These are phyloP conservation scores for Mesochorus sp. DNA, from an alignment of 2,888 invertebrate genomes.

Conservation along the genomic window DNA sequence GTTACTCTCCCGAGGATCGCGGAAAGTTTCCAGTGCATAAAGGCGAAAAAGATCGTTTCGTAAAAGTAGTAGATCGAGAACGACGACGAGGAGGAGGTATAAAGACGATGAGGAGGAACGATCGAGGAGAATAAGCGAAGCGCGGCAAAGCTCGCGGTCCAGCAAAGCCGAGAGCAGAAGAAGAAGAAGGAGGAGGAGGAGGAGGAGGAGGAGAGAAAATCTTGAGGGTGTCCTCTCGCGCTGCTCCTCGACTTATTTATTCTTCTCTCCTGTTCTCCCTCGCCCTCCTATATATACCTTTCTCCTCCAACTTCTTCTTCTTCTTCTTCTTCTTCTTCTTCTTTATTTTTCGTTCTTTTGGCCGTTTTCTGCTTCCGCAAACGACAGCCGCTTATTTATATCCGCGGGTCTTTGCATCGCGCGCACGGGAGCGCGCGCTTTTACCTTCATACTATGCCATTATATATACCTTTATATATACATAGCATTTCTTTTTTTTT, in stretches of 20 bases:
- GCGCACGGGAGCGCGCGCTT: constrained; percentile 70
- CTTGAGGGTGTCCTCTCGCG: constrained; percentile 58
- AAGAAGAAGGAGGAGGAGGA: background rate
- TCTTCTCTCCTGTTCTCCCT: constrained; percentile 78
- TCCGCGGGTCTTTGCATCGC: constrained; percentile 80
- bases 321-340: constrained; percentile 30
- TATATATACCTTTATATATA: constrained; percentile 19
- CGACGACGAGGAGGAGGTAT: constrained; percentile 39
- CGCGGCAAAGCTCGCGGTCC: constrained; percentile 57
- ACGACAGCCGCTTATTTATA: constrained; percentile 82
- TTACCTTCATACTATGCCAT: constrained; percentile 63
- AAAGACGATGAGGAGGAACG: constrained; percentile 53
- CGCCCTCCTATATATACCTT: constrained; percentile 67
- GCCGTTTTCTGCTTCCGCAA: constrained; percentile 82
- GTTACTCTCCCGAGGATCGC: constrained; percentile 6
- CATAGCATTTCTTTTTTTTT: constrained; percentile 1
- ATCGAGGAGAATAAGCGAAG: constrained; percentile 60
- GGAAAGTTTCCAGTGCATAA: constrained; percentile 51
- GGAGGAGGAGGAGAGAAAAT: constrained; percentile 23
- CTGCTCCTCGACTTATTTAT: constrained; percentile 76
- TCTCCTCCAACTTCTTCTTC: constrained; percentile 35
- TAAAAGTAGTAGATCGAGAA: constrained; percentile 69
- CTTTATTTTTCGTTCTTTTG: constrained; percentile 74
- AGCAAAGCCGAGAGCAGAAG: constrained; percentile 1
- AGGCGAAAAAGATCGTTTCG: constrained; percentile 55